Base-by-base conservation (phyloP, 2,797 vertebrate genomes). In the Notolepis coatsorum region DNA sequence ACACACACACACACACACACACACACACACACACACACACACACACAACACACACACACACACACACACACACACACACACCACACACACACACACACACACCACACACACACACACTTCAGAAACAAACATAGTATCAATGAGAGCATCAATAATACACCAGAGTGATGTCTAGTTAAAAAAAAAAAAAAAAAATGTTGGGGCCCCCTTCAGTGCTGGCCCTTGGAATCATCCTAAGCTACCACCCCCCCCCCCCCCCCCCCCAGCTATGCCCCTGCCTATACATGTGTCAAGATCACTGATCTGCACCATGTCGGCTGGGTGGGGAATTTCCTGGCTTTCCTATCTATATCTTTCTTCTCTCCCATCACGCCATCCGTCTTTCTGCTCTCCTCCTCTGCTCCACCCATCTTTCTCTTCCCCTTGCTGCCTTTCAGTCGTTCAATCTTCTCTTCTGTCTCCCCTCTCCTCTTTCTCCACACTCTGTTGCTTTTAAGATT, bases 281-380 rank as follows among this genome's bases (percentile, higher is more conserved):
- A 50, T 56, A 43, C 8, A 50, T 70, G 72, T 84, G 76, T 84
- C 80, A 65, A 52, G 61, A 65, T 78, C 73, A 62, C 67, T 79
- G 70, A 79, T 75, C 77, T 84, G 83, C 81, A 80, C 88, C 82
- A 83, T 80, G 81, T 84, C 74, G 23, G 27, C 77, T 85, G 76
- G 69, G 65, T 68, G 55, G 84, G 66, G 73, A 82, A 79, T 73
- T n/a, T 81, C 68, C 70, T 68, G 76, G 61, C 65, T 55, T 51
- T 61, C 67, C 53, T 60, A 47, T 46, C 45, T 54, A 49, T 80
- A 58, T 66, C 13, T 42, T 27, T 39, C 4, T 27, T 12, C 39
- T 41, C 21, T 17, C 51, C 61, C 57, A 72, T 84, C 78, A 70
- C 45, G 2, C 58, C 12, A 42, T 69, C 61, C 52, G 41, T 39